Evolutionary conservation across 92 coral and sea anemone species (phyloP).

Genomic region (Epizoanthus illoricatus): DNA sequence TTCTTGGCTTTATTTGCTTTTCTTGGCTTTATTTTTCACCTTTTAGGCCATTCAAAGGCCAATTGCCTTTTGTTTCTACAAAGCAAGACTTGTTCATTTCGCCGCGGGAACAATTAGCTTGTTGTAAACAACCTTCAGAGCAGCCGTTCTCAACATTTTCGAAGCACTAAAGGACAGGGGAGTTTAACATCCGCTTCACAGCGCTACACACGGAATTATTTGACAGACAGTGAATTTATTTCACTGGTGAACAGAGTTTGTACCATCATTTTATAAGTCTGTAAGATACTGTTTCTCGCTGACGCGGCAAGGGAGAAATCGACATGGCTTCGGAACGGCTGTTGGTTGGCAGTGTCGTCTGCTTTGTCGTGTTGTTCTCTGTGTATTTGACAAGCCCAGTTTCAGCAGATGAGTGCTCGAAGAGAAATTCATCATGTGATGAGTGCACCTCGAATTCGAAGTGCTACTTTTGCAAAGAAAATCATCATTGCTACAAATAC

Average conservation of each 20-base stretch:
- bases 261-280: background rate
- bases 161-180: too few relatives aligned
- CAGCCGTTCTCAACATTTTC: too few relatives aligned
- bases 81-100: conserved; percentile 2
- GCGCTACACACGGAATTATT: too few relatives aligned
- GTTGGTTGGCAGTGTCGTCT: conserved; percentile 31
- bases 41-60: conserved; percentile 2
- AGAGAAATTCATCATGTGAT: conserved; percentile 67
- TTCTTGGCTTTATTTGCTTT: background rate
- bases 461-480: conserved; percentile 83
- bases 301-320: background rate
- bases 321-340: conserved; percentile 11
- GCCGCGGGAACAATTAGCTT: background rate
- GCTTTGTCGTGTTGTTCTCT: conserved; percentile 43
- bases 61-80: background rate
- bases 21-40: background rate
- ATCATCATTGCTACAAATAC: conserved; percentile 51
- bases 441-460: conserved; percentile 65
- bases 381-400: conserved; percentile 67
- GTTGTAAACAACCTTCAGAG: background rate
- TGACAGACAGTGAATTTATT: background rate
- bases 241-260: background rate
- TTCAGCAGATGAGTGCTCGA: conserved; percentile 63
- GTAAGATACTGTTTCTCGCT: conserved; percentile 1
- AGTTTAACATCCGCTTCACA: too few relatives aligned